Conservation (phyloP, 2,113 vertebrate genomes). For the Oenanthe oenanthe region DNA sequence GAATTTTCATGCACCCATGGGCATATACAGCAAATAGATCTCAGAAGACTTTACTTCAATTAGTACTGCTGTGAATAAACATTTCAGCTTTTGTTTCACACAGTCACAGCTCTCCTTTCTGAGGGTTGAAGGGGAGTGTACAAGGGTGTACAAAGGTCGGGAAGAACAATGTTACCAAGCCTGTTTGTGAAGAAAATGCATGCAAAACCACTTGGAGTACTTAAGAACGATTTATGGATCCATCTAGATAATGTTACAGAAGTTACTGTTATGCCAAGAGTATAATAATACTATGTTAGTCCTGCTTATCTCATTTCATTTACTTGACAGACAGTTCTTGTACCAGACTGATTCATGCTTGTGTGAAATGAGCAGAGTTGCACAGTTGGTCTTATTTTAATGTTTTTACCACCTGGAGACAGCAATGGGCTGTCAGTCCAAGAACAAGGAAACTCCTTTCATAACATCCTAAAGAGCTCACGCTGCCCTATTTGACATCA, state of each 20-base stretch:
- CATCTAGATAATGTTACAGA: conserved; percentile 38
- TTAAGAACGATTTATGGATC: conserved; percentile 30
- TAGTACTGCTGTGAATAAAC: not conserved
- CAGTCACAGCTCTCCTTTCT: not conserved
- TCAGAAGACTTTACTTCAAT: not conserved
- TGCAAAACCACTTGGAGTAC: not conserved
- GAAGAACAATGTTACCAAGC: not conserved
- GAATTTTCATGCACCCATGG: not conserved
- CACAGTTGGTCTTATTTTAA: not conserved
- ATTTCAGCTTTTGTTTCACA: not conserved
- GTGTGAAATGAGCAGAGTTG: not conserved
- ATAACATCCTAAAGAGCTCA: not conserved
- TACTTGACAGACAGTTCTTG: conserved; percentile 37
- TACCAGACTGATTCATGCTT: not conserved
- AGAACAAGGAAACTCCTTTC: conserved; percentile 12
- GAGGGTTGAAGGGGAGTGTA: not conserved
- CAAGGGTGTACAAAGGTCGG: fast-evolving
- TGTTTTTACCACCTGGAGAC: conserved; percentile 46
- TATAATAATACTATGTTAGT: conserved; percentile 7
- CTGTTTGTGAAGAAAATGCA: conserved; percentile 20
- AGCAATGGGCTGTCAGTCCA: not conserved
- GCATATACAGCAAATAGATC: not conserved
- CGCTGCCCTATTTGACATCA: not conserved
- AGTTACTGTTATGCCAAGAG: conserved; percentile 29
- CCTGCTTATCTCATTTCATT: conserved; percentile 39